These are phyloP conservation scores for Thalpophila matura DNA, from an alignment of 2,888 invertebrate species.

Conservation along the genomic window DNA sequence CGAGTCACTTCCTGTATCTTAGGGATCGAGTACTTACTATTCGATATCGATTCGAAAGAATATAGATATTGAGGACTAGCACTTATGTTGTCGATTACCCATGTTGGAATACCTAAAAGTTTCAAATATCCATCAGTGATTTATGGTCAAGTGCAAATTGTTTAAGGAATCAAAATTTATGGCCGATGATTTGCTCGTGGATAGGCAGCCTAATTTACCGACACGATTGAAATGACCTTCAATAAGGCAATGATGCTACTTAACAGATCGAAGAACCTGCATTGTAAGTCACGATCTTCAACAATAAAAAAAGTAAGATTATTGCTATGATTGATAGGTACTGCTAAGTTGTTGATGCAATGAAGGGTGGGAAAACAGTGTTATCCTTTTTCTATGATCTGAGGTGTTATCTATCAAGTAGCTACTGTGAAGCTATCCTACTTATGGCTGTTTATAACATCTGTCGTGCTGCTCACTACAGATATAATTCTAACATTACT, in stretches of 20 bases:
- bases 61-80: conserved; percentile 20
- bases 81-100: not conserved
- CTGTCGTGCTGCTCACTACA: too few species aligned
- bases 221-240: conserved; percentile 53
- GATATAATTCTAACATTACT: too few species aligned
- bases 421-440: conserved; percentile 26
- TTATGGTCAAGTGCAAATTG: conserved; percentile 29
- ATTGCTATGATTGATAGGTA: conserved; percentile 32
- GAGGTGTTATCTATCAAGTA: conserved; percentile 28
- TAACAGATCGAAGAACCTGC: conserved; percentile 48
- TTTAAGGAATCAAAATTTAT: conserved; percentile 42
- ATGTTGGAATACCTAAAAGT: not conserved
- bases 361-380: conserved; percentile 14
- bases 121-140: conserved; percentile 19
- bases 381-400: too few species aligned
- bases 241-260: conserved; percentile 38
- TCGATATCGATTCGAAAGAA: conserved; percentile 41
- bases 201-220: conserved; percentile 29
- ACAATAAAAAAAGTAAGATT: conserved; percentile 30
- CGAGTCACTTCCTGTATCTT: conserved; percentile 61
- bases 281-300: conserved; percentile 46
- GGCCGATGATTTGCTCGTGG: conserved; percentile 30
- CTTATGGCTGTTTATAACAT: too few species aligned
- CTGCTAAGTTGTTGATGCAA: conserved; percentile 48
- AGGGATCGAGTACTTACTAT: conserved; percentile 36